These are phyloP conservation scores for Bubo blakistoni DNA, from an alignment of 2,113 vertebrate species.

Conservation along the genomic window DNA sequence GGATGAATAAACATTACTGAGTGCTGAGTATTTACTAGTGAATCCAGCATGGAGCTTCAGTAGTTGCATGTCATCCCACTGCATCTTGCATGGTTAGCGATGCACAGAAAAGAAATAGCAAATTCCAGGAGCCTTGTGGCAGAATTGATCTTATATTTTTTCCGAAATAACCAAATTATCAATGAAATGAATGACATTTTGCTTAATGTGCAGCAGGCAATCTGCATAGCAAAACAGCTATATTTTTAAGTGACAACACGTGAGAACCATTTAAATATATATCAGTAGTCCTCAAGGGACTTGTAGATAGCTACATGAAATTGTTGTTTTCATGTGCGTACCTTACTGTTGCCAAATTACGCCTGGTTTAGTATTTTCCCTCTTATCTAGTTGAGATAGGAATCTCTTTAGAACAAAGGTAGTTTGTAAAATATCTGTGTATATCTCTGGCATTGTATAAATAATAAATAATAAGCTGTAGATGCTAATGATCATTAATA, in stretches of 20 bases:
- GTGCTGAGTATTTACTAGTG: neutral
- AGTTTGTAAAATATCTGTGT: neutral
- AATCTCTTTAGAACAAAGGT: neutral
- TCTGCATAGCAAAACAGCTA: neutral
- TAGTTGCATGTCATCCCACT: neutral
- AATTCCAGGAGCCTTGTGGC: neutral
- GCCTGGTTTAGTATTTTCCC: neutral
- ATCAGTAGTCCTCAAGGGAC: neutral
- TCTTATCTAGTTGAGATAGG: neutral
- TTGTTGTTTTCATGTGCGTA: neutral
- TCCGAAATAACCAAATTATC: slow-evolving; percentile 16
- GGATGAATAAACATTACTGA: slow-evolving; percentile 27
- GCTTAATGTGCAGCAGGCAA: neutral
- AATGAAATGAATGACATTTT: neutral
- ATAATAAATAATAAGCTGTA: slow-evolving; percentile 11
- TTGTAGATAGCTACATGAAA: neutral
- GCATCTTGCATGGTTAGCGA: neutral
- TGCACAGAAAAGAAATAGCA: neutral
- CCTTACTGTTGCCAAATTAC: slow-evolving; percentile 21
- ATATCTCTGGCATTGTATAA: neutral
- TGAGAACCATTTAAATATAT: slow-evolving; percentile 22
- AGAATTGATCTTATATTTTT: neutral
- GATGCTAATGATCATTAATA: neutral
- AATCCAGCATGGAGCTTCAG: neutral
- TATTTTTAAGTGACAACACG: slow-evolving; percentile 10